Evolutionary conservation across 2,888 invertebrate genomes (phyloP).

Genomic region (Gymnoscelis rufifasciata): DNA sequence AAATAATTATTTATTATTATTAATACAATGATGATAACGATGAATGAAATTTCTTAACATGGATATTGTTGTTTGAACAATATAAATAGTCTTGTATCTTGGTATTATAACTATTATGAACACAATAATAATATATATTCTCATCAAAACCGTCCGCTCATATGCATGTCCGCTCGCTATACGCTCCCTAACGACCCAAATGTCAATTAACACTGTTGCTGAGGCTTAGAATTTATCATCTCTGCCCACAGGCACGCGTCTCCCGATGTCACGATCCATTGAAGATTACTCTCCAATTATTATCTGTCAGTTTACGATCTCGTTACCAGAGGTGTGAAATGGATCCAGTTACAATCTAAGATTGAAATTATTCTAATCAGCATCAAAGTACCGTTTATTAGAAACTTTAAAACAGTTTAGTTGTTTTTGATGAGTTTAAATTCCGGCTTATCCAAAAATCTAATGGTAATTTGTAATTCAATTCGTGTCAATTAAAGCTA

Average conservation of each 20-base stretch:
- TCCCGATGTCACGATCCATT: slow-evolving; percentile 32
- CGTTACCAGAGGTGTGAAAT: slow-evolving; percentile 25
- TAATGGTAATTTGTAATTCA: too few species aligned
- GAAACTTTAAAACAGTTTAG: slow-evolving; percentile 3
- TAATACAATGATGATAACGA: too few species aligned
- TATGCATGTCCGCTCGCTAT: slow-evolving; percentile 14
- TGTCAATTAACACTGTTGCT: slow-evolving; percentile 56
- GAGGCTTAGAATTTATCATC: slow-evolving; percentile 43
- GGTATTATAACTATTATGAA: too few species aligned
- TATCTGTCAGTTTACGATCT: slow-evolving; percentile 19
- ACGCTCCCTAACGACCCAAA: slow-evolving; percentile 32
- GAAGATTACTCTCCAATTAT: slow-evolving; percentile 30
- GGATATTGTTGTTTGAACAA: too few species aligned
- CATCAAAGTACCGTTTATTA: slow-evolving; percentile 12
- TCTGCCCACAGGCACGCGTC: slow-evolving; percentile 42
- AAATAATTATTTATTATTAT: too few species aligned
- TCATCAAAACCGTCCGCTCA: slow-evolving; percentile 4
- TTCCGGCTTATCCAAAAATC: too few species aligned
- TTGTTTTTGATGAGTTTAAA: background rate
- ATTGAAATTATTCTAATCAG: slow-evolving; percentile 21
- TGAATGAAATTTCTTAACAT: too few species aligned
- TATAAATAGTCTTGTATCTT: too few species aligned
- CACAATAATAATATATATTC: too few species aligned
- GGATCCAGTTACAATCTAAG: slow-evolving; percentile 23
- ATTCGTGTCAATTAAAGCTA: background rate